A percentile compares a stretch with the other conserved stretches of the same genome.
Evolutionary conservation across 2,888 invertebrate species (phyloP).

Genomic region (Cephus nigrinus): DNA sequence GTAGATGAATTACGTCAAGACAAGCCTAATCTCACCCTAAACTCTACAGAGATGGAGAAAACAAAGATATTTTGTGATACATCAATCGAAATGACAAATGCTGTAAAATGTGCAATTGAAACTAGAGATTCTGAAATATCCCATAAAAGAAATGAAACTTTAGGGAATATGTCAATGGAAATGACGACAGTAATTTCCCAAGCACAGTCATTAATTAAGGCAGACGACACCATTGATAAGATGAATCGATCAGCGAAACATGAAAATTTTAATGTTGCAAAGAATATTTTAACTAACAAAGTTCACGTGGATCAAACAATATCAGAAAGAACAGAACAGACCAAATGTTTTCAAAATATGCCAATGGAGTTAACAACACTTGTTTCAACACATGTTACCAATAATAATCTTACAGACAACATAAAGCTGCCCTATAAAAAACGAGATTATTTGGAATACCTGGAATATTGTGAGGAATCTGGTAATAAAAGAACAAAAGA

Average conservation of each 20-base stretch:
- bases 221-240: neutral
- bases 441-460: neutral
- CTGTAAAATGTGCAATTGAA: neutral
- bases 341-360: slow-evolving; percentile 5
- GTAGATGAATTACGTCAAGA: neutral
- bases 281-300: neutral
- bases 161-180: too few relatives aligned
- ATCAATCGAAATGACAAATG: slow-evolving; percentile 6
- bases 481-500: neutral
- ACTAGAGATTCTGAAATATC: too few relatives aligned
- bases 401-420: neutral
- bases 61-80: slow-evolving; percentile 17
- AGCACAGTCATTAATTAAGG: neutral
- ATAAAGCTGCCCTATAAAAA: neutral
- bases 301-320: neutral
- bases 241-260: neutral
- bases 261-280: neutral
- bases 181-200: too few relatives aligned
- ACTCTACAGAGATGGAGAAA: slow-evolving; percentile 11
- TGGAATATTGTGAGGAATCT: neutral
- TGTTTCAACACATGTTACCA: neutral
- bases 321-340: neutral
- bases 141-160: too few relatives aligned
- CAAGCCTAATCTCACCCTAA: neutral
- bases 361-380: slow-evolving; percentile 30